Conservation (phyloP, 2,113 vertebrate genomes). For the Pleuronectes platessa region DNA sequence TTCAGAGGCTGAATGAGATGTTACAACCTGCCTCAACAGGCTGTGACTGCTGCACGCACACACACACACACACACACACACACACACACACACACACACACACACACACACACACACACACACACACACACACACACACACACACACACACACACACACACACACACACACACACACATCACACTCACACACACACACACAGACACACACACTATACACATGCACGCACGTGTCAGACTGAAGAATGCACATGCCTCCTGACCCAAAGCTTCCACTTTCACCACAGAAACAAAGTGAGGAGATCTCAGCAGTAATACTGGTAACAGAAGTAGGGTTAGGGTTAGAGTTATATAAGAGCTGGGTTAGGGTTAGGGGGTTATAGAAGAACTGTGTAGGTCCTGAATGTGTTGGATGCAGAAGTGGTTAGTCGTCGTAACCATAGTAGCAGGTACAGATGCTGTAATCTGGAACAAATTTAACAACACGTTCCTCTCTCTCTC, state of each 20-base stretch:
- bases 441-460: conserved; percentile 28
- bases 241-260: conserved; percentile 31
- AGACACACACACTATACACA: conserved; percentile 4
- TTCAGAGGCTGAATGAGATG: conserved; percentile 41
- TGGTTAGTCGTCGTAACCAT: conserved; percentile 36
- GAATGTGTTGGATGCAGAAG: neutral
- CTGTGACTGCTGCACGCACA: conserved; percentile 3
- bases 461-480: conserved; percentile 28
- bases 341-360: too few relatives aligned
- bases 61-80: neutral
- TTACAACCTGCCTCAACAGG: conserved; percentile 61
- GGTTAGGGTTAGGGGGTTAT: too few relatives aligned
- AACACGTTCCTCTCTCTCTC: conserved; percentile 16
- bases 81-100: neutral
- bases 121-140: too few relatives aligned
- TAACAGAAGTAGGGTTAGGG: neutral
- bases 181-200: too few relatives aligned
- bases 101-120: neutral
- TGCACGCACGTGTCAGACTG: neutral
- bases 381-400: neutral
- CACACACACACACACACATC: too few relatives aligned
- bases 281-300: neutral
- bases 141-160: conserved; percentile 21
- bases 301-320: neutral
- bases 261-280: conserved; percentile 26